phyloP scores from a whole-genome alignment of 2,888 invertebrate species.

The Epinotia nisella region DNA sequence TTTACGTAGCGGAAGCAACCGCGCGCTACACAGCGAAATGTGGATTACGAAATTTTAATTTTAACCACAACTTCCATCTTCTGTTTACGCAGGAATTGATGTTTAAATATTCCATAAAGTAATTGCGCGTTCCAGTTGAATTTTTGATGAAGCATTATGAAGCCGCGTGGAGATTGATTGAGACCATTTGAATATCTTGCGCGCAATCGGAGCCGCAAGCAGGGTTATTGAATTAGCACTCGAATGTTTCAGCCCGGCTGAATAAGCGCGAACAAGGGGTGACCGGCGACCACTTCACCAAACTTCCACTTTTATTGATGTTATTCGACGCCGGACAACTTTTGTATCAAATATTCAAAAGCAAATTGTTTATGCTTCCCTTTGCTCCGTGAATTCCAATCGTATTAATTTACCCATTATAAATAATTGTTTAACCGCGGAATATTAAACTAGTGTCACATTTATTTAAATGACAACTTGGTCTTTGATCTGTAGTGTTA shows the following conservation, averaged over 20 bases:
- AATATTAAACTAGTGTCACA: slow-evolving; percentile 15
- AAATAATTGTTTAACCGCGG: slow-evolving; percentile 16
- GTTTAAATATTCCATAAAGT: slow-evolving; percentile 80
- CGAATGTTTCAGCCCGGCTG: slow-evolving; percentile 73
- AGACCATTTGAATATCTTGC: slow-evolving; percentile 79
- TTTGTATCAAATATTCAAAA: slow-evolving; percentile 44
- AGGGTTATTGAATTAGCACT: slow-evolving; percentile 73
- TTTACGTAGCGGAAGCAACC: slow-evolving; percentile 77
- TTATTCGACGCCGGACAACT: slow-evolving; percentile 35
- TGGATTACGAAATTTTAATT: slow-evolving; percentile 77
- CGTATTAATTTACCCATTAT: slow-evolving; percentile 28
- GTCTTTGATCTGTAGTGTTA: slow-evolving; percentile 19
- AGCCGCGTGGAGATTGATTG: slow-evolving; percentile 77
- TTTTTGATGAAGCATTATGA: slow-evolving; percentile 80
- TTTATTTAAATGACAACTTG: slow-evolving; percentile 5
- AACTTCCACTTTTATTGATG: slow-evolving; percentile 50
- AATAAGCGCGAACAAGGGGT: slow-evolving; percentile 70
- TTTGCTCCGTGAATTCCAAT: slow-evolving; percentile 35
- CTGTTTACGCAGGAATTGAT: slow-evolving; percentile 74
- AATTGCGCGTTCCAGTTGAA: slow-evolving; percentile 77
- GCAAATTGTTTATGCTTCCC: slow-evolving; percentile 39
- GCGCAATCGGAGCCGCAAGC: slow-evolving; percentile 69
- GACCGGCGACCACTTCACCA: slow-evolving; percentile 50
- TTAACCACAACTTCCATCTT: slow-evolving; percentile 71
- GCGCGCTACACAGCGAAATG: slow-evolving; percentile 69